Evolutionary conservation across 2,888 invertebrate species (phyloP).

Genomic region (Pyrochroa serraticornis): DNA sequence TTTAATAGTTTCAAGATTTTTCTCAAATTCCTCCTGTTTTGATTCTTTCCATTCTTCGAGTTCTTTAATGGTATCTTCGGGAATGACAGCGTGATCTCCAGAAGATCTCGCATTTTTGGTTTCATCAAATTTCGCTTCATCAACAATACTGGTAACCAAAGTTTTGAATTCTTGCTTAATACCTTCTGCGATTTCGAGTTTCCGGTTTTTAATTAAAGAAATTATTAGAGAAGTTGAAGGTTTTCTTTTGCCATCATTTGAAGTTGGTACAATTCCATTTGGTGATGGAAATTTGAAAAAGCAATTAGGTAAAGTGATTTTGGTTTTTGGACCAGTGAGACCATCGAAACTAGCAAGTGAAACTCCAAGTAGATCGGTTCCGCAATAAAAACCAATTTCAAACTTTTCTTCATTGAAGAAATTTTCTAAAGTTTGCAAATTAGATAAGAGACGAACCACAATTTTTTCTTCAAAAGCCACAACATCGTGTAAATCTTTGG

Average conservation of each 20-base stretch:
- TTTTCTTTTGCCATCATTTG: constrained; percentile 34
- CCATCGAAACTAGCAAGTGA: constrained; percentile 44
- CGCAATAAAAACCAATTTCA: constrained; percentile 46
- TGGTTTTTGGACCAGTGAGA: constrained; percentile 31
- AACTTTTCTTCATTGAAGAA: constrained; percentile 49
- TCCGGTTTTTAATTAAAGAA: constrained; percentile 18
- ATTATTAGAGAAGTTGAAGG: constrained; percentile 47
- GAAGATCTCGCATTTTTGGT: not conserved
- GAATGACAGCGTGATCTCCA: too few relatives aligned
- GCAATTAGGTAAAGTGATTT: constrained; percentile 22
- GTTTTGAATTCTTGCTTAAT: not conserved
- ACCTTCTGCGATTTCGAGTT: not conserved
- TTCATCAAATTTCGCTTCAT: not conserved
- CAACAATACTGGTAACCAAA: not conserved
- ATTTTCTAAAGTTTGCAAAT: constrained; percentile 40
- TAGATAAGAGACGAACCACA: constrained; percentile 46
- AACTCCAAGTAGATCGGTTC: constrained; percentile 46
- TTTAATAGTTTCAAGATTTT: constrained; percentile 58
- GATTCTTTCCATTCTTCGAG: constrained; percentile 76
- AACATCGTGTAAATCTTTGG: constrained; percentile 46
- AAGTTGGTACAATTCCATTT: constrained; percentile 44
- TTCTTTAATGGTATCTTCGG: not conserved
- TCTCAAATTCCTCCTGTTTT: constrained; percentile 68
- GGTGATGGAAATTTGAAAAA: constrained; percentile 45
- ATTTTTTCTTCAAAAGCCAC: constrained; percentile 53